Conservation (phyloP, 2,113 vertebrate species). For the Corvus cornix region DNA sequence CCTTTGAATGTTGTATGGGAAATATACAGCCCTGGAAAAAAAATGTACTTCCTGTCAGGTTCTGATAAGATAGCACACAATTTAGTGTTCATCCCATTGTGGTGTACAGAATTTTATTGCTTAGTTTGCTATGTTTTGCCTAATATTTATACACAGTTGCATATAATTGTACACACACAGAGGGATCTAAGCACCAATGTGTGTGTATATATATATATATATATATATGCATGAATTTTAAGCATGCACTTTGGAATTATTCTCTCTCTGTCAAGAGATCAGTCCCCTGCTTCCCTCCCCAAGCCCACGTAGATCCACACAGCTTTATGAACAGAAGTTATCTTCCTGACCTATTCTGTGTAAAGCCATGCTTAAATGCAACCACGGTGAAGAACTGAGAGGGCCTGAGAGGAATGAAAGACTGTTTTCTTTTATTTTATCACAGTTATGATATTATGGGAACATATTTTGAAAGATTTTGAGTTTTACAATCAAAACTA, state of each 20-base stretch:
- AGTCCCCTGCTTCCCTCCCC: neutral
- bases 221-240: neutral
- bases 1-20: neutral
- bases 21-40: neutral
- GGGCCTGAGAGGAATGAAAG: neutral
- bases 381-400: neutral
- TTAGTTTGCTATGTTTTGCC: neutral
- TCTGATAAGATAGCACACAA: slow-evolving; percentile 6
- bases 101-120: neutral
- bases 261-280: neutral
- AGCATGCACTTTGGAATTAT: neutral
- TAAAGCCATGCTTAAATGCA: neutral
- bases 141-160: neutral
- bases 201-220: too few relatives aligned
- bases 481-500: neutral
- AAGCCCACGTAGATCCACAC: neutral
- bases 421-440: neutral
- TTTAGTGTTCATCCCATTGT: neutral
- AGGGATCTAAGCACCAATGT: neutral
- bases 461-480: neutral
- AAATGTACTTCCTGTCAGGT: neutral
- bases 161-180: neutral
- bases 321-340: neutral
- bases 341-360: neutral
- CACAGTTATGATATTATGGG: neutral